These are phyloP conservation scores for Dusona sp. DNA, from an alignment of 2,888 invertebrate genomes.

Conservation along the genomic window DNA sequence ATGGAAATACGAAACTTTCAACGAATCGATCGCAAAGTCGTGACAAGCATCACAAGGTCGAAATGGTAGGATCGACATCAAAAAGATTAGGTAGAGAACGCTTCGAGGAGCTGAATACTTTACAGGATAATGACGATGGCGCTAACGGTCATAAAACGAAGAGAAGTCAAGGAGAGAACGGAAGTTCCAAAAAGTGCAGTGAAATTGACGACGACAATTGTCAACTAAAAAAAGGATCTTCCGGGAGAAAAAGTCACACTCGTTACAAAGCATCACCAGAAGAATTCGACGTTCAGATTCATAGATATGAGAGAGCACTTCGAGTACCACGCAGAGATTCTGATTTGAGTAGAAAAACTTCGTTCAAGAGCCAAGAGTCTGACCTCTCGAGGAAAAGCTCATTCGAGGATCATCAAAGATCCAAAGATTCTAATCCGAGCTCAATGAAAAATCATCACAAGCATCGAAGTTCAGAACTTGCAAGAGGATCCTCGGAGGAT, in stretches of 20 bases:
- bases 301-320: constrained; percentile 76
- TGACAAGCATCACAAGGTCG: constrained; percentile 39
- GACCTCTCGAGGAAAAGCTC: constrained; percentile 73
- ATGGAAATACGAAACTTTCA: constrained; percentile 37
- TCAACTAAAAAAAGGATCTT: constrained; percentile 72
- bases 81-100: constrained; percentile 38
- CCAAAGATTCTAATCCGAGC: constrained; percentile 52
- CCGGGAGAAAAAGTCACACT: constrained; percentile 57
- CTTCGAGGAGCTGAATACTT: too few relatives aligned
- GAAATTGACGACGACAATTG: constrained; percentile 71
- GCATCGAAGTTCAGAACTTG: constrained; percentile 61
- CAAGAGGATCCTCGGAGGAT: constrained; percentile 69
- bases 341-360: constrained; percentile 71
- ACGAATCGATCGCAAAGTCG: constrained; percentile 17
- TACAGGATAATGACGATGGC: constrained; percentile 36
- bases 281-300: constrained; percentile 77
- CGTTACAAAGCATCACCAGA: constrained; percentile 69
- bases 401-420: constrained; percentile 70
- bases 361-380: constrained; percentile 69
- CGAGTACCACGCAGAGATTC: constrained; percentile 71
- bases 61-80: constrained; percentile 16
- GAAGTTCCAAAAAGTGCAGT: constrained; percentile 61
- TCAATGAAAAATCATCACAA: constrained; percentile 49
- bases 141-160: constrained; percentile 22
- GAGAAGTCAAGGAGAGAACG: constrained; percentile 52